Evolutionary conservation across 2,888 invertebrate species (phyloP), one percentile per base, ranked within the genome.

Genomic region (Lampropteryx suffumata): DNA sequence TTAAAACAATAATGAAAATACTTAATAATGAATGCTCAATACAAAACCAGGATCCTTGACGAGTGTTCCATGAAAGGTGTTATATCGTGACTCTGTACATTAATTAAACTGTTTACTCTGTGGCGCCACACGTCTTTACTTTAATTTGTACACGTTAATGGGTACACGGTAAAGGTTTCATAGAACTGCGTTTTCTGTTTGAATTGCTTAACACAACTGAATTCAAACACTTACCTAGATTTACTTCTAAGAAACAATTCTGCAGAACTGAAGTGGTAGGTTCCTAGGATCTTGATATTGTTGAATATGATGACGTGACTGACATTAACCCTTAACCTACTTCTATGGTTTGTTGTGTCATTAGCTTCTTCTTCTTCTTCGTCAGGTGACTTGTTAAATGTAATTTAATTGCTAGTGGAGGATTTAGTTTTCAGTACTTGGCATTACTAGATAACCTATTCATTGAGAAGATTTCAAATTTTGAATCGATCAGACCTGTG

Each of bases 111-210:
- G 84, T 88, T 87, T 81, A 71, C 73, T 67, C 65, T 68, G 48
- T 71, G 88, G 88, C 88, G 86, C 84, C 88, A 79, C 74, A 76
- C 78, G 79, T 80, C 78, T 49, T 71, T 71, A 71, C 79, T 74
- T 79, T 76, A 63, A 72, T 76, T 75, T 75, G 79, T 76, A 76
- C 76, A 81, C 75, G 72, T 73, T 80, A 78, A 79, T 79, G 71
- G 71, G 73, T 50, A 50, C 50, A 50, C 34, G 44, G 44, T 35
- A 30, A 72, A 64, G 70, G 65, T 70, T 80, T 80, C 75, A 68
- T 61, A 60, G 71, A 81, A 77, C 62, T 65, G 61, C 71, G 21
- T 35, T 34, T 30, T 48, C 37, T 55, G 59, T 60, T 57, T 57
- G 46, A 45, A 34, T 41, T 47, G 36, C 21, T 48, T 24, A 37